These are phyloP conservation scores for Nyctalus aviator DNA, from an alignment of 2,797 vertebrate genomes.

Conservation along the genomic window DNA sequence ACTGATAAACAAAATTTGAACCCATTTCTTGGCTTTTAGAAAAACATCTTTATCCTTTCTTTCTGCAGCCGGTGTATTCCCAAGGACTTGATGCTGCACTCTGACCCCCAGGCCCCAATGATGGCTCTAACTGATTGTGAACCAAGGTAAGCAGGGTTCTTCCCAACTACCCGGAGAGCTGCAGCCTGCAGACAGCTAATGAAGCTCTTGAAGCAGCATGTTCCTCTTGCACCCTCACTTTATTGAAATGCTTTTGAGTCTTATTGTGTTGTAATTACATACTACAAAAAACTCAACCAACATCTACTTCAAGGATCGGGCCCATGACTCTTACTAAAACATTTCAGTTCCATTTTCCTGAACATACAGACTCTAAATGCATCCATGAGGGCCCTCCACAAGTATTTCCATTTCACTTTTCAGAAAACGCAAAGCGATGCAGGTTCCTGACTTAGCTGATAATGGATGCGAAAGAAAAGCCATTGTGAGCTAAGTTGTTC, in stretches of 20 bases:
- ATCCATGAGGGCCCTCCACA: constrained; percentile 76
- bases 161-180: constrained; percentile 1
- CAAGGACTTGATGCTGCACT: constrained; percentile 24
- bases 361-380: constrained; percentile 64
- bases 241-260: constrained; percentile 77
- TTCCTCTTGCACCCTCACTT: constrained; percentile 69
- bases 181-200: constrained; percentile 44
- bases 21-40: constrained; percentile 37
- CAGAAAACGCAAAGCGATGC: constrained; percentile 28
- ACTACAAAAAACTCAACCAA: constrained; percentile 63
- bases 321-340: constrained; percentile 74
- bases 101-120: background rate
- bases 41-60: constrained; percentile 35
- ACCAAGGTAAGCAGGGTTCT: constrained; percentile 54
- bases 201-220: constrained; percentile 68
- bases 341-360: constrained; percentile 73
- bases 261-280: constrained; percentile 70
- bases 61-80: background rate
- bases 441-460: constrained; percentile 46
- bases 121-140: constrained; percentile 59
- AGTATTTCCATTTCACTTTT: constrained; percentile 65
- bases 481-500: background rate
- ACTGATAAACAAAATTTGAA: constrained; percentile 24
- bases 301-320: constrained; percentile 75
- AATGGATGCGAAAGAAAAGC: background rate